Evolutionary conservation across 2,888 invertebrate species (phyloP).

Genomic region (Podabrus alpinus): DNA sequence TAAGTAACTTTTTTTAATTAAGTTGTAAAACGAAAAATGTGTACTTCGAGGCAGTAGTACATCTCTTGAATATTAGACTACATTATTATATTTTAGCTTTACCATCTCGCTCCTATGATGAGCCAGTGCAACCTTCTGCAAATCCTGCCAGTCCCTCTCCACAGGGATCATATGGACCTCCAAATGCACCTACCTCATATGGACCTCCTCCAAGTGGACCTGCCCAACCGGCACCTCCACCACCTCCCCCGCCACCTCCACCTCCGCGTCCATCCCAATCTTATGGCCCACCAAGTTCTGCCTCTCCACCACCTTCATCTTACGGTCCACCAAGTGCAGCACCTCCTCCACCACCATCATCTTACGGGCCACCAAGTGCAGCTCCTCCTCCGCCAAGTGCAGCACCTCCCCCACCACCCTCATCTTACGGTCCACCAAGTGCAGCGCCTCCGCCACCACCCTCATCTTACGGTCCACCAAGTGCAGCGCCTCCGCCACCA

Average conservation of each 20-base stretch:
- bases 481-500: conserved; percentile 20
- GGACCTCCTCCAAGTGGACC: neutral
- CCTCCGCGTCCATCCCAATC: conserved; percentile 6
- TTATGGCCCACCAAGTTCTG: conserved; percentile 35
- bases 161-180: neutral
- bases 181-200: neutral
- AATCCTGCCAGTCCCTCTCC: neutral
- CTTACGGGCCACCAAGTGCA: no score
- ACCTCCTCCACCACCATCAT: neutral
- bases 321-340: conserved; percentile 45
- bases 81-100: neutral
- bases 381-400: conserved; percentile 41
- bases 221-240: conserved; percentile 8
- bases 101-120: neutral
- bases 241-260: conserved; percentile 33
- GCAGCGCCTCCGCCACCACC: conserved; percentile 43
- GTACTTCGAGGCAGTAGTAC: neutral
- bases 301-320: conserved; percentile 44
- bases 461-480: conserved; percentile 55
- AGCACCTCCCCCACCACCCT: conserved; percentile 8
- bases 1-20: neutral
- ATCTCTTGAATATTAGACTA: neutral
- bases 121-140: neutral
- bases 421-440: conserved; percentile 35
- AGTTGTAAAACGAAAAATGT: neutral